Evolutionary conservation across 64 coral and sea anemone genomes (phyloP), one percentile per base, ranked within the genome.

Genomic region (Porites australiensis): DNA sequence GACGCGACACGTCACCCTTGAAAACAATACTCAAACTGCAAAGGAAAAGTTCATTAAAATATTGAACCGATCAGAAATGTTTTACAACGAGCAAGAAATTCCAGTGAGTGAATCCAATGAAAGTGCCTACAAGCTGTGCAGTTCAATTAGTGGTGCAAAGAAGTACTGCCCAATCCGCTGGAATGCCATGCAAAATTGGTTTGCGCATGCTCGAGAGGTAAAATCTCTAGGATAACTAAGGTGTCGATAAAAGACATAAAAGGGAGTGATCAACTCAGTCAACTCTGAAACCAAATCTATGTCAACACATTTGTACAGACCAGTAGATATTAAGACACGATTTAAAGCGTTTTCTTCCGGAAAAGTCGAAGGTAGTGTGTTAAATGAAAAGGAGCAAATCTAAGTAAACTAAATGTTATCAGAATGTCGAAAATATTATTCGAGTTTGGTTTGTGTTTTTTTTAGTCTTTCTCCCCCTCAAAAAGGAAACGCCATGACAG

Each of bases 101-200:
- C 95, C 95, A 13, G 75, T 58, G 46, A 89, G 61, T 20, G 95
- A 96, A 82, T 96, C 95, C 10, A 82, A 93, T 66, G 80, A 89
- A 87, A 73, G 67, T 44, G 95, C 95, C 12, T 54, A 93, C 50
- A 96, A 75, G 64, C 87, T 96, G 23, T 96, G 95, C 78, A 96
- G 87, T 23, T 77, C 92, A 60, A 57, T 82, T 14, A 72, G 86
- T 53, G 91, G 90, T 58, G 95, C 95, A 5, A 93, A 90, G 82
- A 96, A 51, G 20, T 47, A 93, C 16, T 96, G 95, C 79, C 95
- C 95, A 59, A 87, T 96, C 8, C 82, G 95, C 69, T 96, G 95
- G 95, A 93, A 79, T 13, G 70, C 91, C 6, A 93, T 96, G 60
- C 95, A 93, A 74, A 96, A 93, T 44, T 93, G 87, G 91, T 96